These are phyloP conservation scores for Platycercus adscitus DNA, from an alignment of 2,113 vertebrate species.

Conservation along the genomic window DNA sequence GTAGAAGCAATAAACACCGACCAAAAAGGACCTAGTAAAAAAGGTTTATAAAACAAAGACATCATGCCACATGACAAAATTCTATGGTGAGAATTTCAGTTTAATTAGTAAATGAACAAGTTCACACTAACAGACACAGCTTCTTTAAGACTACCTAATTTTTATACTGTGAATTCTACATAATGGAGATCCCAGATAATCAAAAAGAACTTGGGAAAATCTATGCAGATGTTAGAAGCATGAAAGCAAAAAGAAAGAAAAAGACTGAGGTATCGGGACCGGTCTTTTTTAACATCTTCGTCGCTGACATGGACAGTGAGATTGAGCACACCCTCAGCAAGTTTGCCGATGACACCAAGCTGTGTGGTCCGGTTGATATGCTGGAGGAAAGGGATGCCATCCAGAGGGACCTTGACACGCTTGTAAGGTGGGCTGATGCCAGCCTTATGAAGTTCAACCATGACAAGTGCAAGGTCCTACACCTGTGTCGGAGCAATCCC, in stretches of 20 bases:
- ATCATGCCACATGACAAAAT: neutral
- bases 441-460: too few relatives aligned
- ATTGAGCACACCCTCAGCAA: too few relatives aligned
- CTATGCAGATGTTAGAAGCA: neutral
- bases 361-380: too few relatives aligned
- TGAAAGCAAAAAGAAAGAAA: neutral
- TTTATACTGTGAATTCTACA: neutral
- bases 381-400: too few relatives aligned
- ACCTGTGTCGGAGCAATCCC: too few relatives aligned
- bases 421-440: too few relatives aligned
- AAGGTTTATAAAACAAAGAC: neutral
- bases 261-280: neutral
- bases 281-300: too few relatives aligned
- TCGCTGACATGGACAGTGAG: too few relatives aligned
- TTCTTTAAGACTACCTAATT: neutral
- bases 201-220: neutral
- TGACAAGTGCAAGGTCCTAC: too few relatives aligned
- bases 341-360: too few relatives aligned
- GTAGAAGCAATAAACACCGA: neutral
- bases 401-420: too few relatives aligned
- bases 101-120: neutral
- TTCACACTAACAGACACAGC: neutral
- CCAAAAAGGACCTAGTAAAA: neutral
- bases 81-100: neutral
- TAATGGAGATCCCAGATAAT: fast-evolving